Conservation (phyloP, 2,797 vertebrate genomes). For the Dendrocincla tyrannina region DNA sequence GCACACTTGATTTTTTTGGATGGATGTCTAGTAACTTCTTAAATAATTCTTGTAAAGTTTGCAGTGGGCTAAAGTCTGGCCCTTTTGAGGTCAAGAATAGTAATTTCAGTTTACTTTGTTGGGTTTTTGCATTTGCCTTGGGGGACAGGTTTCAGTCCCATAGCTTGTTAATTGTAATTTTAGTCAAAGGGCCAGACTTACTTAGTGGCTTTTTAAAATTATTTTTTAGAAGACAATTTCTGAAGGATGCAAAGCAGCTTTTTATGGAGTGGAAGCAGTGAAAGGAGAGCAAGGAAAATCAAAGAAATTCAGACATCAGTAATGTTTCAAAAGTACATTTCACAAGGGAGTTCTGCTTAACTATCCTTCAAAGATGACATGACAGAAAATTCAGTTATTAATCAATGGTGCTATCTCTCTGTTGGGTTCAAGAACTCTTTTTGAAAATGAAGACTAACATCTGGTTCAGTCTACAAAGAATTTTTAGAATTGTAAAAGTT, state of each 20-base stretch:
- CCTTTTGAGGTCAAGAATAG: not conserved
- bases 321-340: slow-evolving; percentile 36
- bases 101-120: not conserved
- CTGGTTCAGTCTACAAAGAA: slow-evolving; percentile 20
- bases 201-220: not conserved
- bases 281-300: not conserved
- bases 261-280: not conserved
- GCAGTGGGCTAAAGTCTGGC: not conserved
- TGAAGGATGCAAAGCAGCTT: slow-evolving; percentile 1
- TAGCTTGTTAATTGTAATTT: slow-evolving; percentile 8
- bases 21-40: not conserved
- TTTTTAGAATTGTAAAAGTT: slow-evolving; percentile 23
- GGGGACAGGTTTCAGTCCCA: not conserved
- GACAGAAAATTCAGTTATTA: slow-evolving; percentile 39
- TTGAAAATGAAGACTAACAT: slow-evolving; percentile 4
- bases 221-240: not conserved
- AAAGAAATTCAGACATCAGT: slow-evolving; percentile 28
- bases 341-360: slow-evolving; percentile 27
- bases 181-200: not conserved
- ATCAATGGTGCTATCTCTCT: slow-evolving; percentile 25
- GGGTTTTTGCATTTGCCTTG: not conserved
- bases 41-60: not conserved
- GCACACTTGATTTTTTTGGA: not conserved
- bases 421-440: not conserved
- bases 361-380: slow-evolving; percentile 35